Conservation (phyloP, 2,113 vertebrate genomes). For the Eulemur rufifrons region DNA sequence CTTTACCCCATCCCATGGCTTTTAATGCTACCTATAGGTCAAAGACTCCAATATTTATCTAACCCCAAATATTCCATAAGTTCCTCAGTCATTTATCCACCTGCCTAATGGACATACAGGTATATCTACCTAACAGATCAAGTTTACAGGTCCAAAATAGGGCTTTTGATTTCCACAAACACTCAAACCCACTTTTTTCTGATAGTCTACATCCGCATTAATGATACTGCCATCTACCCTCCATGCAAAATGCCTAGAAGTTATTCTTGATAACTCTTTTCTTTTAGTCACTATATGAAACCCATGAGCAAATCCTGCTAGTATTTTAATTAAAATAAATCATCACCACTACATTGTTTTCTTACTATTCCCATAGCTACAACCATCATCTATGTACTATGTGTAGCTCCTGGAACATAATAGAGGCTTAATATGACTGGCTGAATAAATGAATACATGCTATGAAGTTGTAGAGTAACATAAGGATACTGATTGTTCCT, state of each 20-base stretch:
- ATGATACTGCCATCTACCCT: background rate
- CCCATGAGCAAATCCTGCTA: background rate
- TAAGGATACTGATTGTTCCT: background rate
- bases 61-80: background rate
- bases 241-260: background rate
- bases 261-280: background rate
- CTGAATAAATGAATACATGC: background rate
- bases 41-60: background rate
- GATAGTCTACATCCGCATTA: background rate
- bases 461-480: background rate
- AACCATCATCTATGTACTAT: background rate
- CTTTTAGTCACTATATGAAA: background rate
- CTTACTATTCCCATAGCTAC: background rate
- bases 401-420: background rate
- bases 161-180: background rate
- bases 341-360: background rate
- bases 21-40: background rate
- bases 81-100: background rate
- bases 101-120: background rate
- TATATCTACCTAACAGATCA: background rate
- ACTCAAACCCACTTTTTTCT: background rate
- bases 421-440: background rate
- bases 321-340: background rate
- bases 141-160: background rate
- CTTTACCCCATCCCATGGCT: background rate